These are phyloP conservation scores for Griposia aprilina DNA, from an alignment of 2,888 invertebrate genomes.

Conservation along the genomic window DNA sequence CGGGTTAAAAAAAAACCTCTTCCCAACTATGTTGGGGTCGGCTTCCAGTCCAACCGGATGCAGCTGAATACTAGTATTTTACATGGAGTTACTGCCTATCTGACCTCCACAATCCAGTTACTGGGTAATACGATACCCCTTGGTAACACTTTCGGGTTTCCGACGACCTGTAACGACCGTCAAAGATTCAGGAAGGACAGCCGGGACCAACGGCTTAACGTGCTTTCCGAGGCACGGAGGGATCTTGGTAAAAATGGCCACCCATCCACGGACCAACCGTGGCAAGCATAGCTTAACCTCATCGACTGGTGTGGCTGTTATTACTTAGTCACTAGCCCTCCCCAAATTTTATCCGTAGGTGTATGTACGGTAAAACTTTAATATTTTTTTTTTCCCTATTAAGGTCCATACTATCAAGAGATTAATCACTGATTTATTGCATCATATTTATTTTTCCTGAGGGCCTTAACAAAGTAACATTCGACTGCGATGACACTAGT, in stretches of 20 bases:
- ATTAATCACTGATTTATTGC: not conserved
- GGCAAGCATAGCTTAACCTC: not conserved
- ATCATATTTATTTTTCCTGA: slow-evolving; percentile 7
- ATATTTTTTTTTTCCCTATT: not conserved
- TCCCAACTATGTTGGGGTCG: not conserved
- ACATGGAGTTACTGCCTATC: not conserved
- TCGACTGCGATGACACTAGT: too few relatives aligned
- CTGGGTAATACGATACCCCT: not conserved
- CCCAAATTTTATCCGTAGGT: not conserved
- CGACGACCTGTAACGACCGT: not conserved
- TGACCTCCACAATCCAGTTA: not conserved
- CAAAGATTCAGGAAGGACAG: not conserved
- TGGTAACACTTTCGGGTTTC: not conserved
- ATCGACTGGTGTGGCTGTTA: not conserved
- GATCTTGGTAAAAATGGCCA: not conserved
- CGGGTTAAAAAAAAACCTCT: too few relatives aligned
- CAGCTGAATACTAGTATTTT: not conserved
- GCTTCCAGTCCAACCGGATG: not conserved
- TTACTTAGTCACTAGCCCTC: not conserved
- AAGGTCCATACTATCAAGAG: too few relatives aligned
- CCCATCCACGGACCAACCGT: not conserved
- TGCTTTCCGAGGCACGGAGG: not conserved
- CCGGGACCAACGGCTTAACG: not conserved
- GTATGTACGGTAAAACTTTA: not conserved
- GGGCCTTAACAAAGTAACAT: too few relatives aligned